Percentiles rank a stretch among this genome's conserved stretches.
phyloP scores from a whole-genome alignment of 2,113 vertebrate species.

The Agapornis roseicollis region DNA sequence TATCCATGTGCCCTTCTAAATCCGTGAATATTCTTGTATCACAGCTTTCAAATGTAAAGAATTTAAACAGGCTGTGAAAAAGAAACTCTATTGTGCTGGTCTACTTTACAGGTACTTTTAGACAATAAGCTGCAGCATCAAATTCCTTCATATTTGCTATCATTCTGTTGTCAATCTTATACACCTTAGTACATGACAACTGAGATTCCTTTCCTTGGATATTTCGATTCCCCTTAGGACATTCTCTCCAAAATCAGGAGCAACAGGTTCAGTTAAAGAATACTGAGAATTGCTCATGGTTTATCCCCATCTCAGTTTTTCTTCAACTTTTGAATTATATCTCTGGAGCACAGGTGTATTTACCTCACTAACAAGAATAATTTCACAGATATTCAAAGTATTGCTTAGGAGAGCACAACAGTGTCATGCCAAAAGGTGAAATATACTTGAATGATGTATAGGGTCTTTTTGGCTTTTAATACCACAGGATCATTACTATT shows the following conservation, averaged over 20 bases:
- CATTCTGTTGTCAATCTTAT: not conserved
- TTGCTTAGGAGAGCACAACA: not conserved
- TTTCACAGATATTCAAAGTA: not conserved
- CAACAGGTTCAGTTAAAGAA: not conserved
- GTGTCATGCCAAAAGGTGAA: not conserved
- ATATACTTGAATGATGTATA: not conserved
- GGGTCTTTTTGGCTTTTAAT: not conserved
- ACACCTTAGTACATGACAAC: not conserved
- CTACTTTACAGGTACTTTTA: not conserved
- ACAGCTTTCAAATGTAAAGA: not conserved
- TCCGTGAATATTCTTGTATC: not conserved
- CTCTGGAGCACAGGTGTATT: not conserved
- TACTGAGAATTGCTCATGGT: not conserved
- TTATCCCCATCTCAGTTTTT: not conserved
- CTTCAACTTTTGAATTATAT: not conserved
- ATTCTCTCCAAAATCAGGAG: not conserved
- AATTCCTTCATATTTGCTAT: not conserved
- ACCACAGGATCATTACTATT: not conserved
- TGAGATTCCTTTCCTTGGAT: not conserved
- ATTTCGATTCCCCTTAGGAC: not conserved
- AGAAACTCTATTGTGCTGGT: not conserved
- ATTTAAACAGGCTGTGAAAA: not conserved
- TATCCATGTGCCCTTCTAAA: not conserved
- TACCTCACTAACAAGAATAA: not conserved
- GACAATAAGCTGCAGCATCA: rapidly evolving